phyloP scores from a whole-genome alignment of 2,113 vertebrate genomes.

The Tetraodon nigroviridis region DNA sequence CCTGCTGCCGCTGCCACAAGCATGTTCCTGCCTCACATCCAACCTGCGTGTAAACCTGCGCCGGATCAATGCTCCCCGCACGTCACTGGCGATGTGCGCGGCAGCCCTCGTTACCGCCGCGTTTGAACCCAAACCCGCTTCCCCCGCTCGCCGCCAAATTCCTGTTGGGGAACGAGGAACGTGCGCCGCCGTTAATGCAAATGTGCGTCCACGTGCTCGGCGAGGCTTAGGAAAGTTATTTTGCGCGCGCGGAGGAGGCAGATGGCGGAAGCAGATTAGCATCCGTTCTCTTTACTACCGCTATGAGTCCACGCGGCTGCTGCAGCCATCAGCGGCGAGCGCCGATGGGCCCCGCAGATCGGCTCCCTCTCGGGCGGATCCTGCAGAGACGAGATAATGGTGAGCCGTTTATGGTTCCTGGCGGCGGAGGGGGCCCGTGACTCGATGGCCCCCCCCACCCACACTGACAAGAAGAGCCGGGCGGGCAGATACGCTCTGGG shows the following conservation, averaged over 20 bases:
- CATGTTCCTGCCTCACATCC: slow-evolving; percentile 7
- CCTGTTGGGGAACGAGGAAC: not conserved
- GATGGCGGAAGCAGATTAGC: slow-evolving; percentile 64
- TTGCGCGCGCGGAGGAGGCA: slow-evolving; percentile 52
- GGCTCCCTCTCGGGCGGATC: not conserved
- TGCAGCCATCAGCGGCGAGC: not conserved
- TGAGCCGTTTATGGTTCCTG: slow-evolving; percentile 9
- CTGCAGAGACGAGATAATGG: slow-evolving; percentile 6
- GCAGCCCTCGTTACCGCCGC: slow-evolving; percentile 33
- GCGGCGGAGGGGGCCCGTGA: no score
- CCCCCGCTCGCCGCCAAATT: not conserved
- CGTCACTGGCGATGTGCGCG: slow-evolving; percentile 23
- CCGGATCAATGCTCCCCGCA: slow-evolving; percentile 3
- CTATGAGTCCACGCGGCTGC: slow-evolving; percentile 29
- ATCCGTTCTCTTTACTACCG: slow-evolving; percentile 31
- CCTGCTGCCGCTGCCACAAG: not conserved
- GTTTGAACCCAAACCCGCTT: slow-evolving; percentile 18
- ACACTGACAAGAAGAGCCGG: slow-evolving; percentile 22
- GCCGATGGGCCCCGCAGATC: slow-evolving; percentile 2
- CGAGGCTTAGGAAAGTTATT: slow-evolving; percentile 50
- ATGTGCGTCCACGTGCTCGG: slow-evolving; percentile 44
- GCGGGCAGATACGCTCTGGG: slow-evolving; percentile 36
- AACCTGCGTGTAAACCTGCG: not conserved
- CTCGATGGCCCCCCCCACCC: not conserved
- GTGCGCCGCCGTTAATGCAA: slow-evolving; percentile 18